phyloP scores from a whole-genome alignment of 2,113 vertebrate species.

The Otus sunia region DNA sequence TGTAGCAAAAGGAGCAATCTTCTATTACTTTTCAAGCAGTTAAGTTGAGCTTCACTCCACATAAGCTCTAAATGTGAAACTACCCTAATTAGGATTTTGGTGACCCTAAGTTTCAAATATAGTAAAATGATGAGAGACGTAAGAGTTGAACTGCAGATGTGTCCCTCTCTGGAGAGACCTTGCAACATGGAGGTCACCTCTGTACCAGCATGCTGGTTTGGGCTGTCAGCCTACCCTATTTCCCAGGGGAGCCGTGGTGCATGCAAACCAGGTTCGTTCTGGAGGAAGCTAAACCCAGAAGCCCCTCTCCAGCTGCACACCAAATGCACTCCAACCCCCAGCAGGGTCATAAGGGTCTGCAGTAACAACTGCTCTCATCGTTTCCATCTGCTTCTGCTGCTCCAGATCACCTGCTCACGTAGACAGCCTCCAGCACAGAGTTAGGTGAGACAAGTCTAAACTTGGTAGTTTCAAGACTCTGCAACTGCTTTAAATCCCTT shows the following conservation, averaged over 20 bases:
- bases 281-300: not conserved
- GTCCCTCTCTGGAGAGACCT: not conserved
- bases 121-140: not conserved
- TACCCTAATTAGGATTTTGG: not conserved
- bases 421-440: not conserved
- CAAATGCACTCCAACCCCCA: not conserved
- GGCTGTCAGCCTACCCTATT: not conserved
- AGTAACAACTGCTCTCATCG: not conserved
- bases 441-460: not conserved
- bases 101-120: not conserved
- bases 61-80: not conserved
- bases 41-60: not conserved
- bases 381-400: not conserved
- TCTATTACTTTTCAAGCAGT: not conserved
- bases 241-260: rapidly evolving
- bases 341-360: rapidly evolving
- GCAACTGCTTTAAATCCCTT: not conserved
- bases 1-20: not conserved
- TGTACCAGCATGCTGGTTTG: rapidly evolving
- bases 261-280: rapidly evolving
- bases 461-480: not conserved
- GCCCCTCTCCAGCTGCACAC: not conserved
- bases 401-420: not conserved
- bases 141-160: not conserved
- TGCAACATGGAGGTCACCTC: not conserved